These are phyloP conservation scores for Drosophila pandora DNA, from an alignment of 1,140 invertebrate species.

Conservation along the genomic window DNA sequence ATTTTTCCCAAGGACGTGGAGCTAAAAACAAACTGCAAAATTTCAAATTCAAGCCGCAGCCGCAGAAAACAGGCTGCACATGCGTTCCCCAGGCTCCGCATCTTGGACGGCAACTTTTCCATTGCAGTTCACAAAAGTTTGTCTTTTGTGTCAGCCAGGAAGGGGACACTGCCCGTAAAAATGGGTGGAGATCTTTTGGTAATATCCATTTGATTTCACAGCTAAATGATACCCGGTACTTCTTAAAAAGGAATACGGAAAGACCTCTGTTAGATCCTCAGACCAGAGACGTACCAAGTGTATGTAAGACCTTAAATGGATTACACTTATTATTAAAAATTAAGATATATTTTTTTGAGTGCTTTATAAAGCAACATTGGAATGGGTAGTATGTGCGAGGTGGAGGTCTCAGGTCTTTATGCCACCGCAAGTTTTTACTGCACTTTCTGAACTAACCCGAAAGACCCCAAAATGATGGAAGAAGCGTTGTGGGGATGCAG, in stretches of 20 bases:
- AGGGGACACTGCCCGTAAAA: constrained; percentile 12
- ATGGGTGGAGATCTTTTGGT: not conserved
- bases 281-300: too few relatives aligned
- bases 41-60: constrained; percentile 77
- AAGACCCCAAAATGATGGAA: constrained; percentile 43
- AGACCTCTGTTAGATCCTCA: not conserved
- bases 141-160: constrained; percentile 56
- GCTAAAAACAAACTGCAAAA: constrained; percentile 67
- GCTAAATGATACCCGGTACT: too few relatives aligned
- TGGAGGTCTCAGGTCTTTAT: constrained; percentile 75
- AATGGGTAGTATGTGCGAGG: constrained; percentile 38
- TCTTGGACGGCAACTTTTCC: constrained; percentile 42
- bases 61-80: constrained; percentile 69
- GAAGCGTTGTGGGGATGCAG: not conserved
- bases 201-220: too few relatives aligned
- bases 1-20: constrained; percentile 39
- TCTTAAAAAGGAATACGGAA: not conserved
- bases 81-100: constrained; percentile 61
- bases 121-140: constrained; percentile 63
- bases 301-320: too few relatives aligned
- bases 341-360: constrained; percentile 3
- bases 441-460: constrained; percentile 69
- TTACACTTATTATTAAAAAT: too few relatives aligned
- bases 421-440: constrained; percentile 80
- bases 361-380: constrained; percentile 1